phyloP scores from a whole-genome alignment of 2,888 invertebrate species.

The Ichneumoninae sp. region DNA sequence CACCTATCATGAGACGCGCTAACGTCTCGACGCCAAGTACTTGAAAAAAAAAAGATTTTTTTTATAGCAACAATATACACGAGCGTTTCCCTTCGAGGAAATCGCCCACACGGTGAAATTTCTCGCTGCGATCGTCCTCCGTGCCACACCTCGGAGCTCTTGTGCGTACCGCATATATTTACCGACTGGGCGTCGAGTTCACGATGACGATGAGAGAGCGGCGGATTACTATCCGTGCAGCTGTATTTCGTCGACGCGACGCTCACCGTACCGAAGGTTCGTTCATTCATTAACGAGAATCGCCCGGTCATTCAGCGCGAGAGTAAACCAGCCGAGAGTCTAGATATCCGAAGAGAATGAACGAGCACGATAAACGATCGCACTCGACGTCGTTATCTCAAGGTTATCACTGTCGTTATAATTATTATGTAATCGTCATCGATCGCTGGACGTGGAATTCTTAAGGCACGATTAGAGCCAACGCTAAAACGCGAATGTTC shows the following conservation, averaged over 20 bases:
- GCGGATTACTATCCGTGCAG: slow-evolving; percentile 37
- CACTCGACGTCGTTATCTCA: no score
- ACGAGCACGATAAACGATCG: no score
- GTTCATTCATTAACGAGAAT: slow-evolving; percentile 70
- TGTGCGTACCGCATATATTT: background rate
- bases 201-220: slow-evolving; percentile 40
- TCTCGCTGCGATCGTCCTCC: slow-evolving; percentile 52
- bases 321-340: no score
- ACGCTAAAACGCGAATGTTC: no score
- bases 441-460: no score
- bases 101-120: slow-evolving; percentile 61
- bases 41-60: no score
- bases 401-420: no score
- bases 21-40: no score
- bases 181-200: slow-evolving; percentile 16
- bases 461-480: no score
- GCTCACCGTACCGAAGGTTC: slow-evolving; percentile 57
- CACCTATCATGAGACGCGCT: no score
- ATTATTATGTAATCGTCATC: no score
- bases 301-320: slow-evolving; percentile 65
- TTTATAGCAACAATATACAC: slow-evolving; percentile 7
- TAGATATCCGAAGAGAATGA: no score
- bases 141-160: slow-evolving; percentile 55
- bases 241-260: slow-evolving; percentile 53
- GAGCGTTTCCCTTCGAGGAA: slow-evolving; percentile 51